Evolutionary conservation across 2,113 vertebrate species (phyloP), one percentile per base, ranked within the genome.

Genomic region (Oreotrochilus melanogaster): DNA sequence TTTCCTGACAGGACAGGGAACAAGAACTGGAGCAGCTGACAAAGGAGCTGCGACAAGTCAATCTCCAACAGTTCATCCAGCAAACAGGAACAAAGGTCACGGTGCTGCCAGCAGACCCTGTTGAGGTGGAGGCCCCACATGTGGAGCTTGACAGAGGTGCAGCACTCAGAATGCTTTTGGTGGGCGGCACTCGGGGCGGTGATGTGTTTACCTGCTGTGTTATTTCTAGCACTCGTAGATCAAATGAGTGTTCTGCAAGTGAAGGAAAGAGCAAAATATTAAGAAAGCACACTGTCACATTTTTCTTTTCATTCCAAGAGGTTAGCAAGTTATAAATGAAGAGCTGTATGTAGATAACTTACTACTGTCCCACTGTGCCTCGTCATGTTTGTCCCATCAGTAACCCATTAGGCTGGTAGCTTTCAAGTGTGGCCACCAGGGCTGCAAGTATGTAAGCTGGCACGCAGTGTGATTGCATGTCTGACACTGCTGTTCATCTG

Each of bases 61-160:
- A 99, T 81, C 98, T 99, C 71, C 99, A 99, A 86, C 99, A 99
- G 96, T 99, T 99, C 93, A 99, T 99, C 97, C 99, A 99, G 97
- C 99, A 99, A 92, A 99, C 99, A 0, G 99, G 99, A 90, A 99
- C 99, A 3, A 99, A 99, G 96, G 99, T 99, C 56, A 99, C 99
- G 0, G 99, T 99, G 65, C 96, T 99, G 93, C 99, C 99, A 0
- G 99, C 99, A 2, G 99, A 99, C 72, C 99, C 99, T 9, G 86
- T 89, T 1, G 99, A 99, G 48, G 96, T 98, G 13, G 99, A 99
- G 78, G 96, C 98, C 60, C 95, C 96, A 2, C 98, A 92, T 1
- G 92, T 64, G 69, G 98, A 97, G 53, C 92, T 96, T 0, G 97
- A 98, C 72, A 98, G 97, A 97, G 99, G 99, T 99, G 92, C 66